Evolutionary conservation across 2,888 invertebrate species (phyloP).

Genomic region (Drosophila subquinaria): DNA sequence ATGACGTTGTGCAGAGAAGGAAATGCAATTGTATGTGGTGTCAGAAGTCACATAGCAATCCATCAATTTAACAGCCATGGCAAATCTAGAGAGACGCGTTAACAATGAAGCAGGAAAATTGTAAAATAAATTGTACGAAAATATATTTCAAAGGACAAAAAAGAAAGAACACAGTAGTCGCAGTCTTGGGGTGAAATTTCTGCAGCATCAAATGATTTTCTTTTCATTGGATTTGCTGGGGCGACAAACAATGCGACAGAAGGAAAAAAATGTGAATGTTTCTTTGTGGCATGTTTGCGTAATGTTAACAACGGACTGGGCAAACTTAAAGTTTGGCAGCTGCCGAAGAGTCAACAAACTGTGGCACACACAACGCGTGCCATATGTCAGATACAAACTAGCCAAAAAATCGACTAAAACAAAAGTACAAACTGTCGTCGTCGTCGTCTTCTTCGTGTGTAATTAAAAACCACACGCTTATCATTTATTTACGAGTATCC

Average conservation of each 20-base stretch:
- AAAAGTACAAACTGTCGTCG: constrained; percentile 34
- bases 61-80: constrained; percentile 82
- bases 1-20: constrained; percentile 8
- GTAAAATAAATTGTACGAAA: constrained; percentile 66
- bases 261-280: constrained; percentile 6
- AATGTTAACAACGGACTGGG: constrained; percentile 64
- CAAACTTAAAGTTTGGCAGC: constrained; percentile 73
- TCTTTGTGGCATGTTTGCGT: constrained; percentile 75
- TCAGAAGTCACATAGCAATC: constrained; percentile 84
- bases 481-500: constrained; percentile 61
- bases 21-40: constrained; percentile 69
- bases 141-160: constrained; percentile 58
- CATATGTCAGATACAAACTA: constrained; percentile 61
- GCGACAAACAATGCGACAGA: constrained; percentile 55
- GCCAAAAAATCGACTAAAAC: constrained; percentile 28
- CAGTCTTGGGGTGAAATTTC: constrained; percentile 50
- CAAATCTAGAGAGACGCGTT: constrained; percentile 58
- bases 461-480: constrained; percentile 77
- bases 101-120: constrained; percentile 56
- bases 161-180: constrained; percentile 57
- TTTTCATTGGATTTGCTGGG: constrained; percentile 43
- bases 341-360: constrained; percentile 66
- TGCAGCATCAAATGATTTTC: constrained; percentile 46
- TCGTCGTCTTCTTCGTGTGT: constrained; percentile 39
- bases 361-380: constrained; percentile 67